Evolutionary conservation across 2,113 vertebrate genomes (phyloP).

Genomic region (Salvelinus fontinalis): DNA sequence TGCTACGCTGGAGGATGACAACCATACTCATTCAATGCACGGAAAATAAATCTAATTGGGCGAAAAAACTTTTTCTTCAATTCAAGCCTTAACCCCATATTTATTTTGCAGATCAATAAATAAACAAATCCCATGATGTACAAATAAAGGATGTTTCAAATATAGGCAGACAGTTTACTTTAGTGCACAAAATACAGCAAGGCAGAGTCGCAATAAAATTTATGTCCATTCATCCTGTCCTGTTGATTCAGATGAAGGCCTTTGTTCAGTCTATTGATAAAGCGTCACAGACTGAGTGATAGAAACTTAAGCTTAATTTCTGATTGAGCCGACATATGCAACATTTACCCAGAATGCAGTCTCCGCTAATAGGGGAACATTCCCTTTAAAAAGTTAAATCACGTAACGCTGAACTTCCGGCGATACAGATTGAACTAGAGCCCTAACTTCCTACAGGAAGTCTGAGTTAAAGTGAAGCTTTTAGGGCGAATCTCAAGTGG

Average conservation of each 20-base stretch:
- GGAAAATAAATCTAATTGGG: constrained; percentile 23
- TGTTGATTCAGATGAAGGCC: not conserved
- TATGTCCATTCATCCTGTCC: constrained; percentile 18
- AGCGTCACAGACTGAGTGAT: too few species aligned
- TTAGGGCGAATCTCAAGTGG: constrained; percentile 4
- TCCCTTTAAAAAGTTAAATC: too few species aligned
- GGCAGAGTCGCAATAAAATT: constrained; percentile 35
- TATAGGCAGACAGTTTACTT: constrained; percentile 71
- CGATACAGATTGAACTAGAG: too few species aligned
- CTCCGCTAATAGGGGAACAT: too few species aligned
- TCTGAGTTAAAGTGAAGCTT: constrained; percentile 16
- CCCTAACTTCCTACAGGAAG: constrained; percentile 21
- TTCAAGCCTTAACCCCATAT: constrained; percentile 52
- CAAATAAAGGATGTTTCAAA: constrained; percentile 63
- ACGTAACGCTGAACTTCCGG: too few species aligned
- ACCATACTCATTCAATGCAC: constrained; percentile 39
- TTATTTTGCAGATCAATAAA: constrained; percentile 69
- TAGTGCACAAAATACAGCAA: constrained; percentile 71
- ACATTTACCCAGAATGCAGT: too few species aligned
- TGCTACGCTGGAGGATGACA: constrained; percentile 42
- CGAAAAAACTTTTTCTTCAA: not conserved
- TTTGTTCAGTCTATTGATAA: too few species aligned
- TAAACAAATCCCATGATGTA: constrained; percentile 65
- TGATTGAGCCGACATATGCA: too few species aligned
- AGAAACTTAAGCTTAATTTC: too few species aligned